Evolutionary conservation across 2,888 invertebrate genomes (phyloP).

Genomic region (Amblyjoppa fuscipennis): DNA sequence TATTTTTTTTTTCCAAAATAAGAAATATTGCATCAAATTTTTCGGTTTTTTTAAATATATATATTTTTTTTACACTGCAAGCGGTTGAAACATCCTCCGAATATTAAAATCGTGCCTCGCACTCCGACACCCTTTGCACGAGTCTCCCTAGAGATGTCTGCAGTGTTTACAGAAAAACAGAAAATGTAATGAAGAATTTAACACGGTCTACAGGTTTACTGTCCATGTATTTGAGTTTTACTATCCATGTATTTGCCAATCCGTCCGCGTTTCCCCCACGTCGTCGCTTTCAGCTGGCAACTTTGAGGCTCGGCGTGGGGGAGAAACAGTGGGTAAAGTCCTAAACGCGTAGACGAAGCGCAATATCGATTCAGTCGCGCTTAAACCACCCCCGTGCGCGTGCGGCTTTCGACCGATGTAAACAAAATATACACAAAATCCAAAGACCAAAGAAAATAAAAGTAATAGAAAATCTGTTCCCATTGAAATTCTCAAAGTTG

Average conservation of each 20-base stretch:
- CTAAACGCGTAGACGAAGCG: conserved; percentile 19
- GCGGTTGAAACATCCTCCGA: too few species aligned
- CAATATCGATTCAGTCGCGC: conserved; percentile 82
- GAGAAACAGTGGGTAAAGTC: neutral
- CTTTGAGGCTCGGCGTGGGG: neutral
- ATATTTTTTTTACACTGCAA: too few species aligned
- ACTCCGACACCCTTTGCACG: too few species aligned
- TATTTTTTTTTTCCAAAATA: too few species aligned
- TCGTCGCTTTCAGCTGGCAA: conserved; percentile 31
- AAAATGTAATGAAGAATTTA: neutral
- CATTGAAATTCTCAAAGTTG: too few species aligned
- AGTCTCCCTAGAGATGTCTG: too few species aligned
- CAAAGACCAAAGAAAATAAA: neutral
- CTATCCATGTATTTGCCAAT: neutral
- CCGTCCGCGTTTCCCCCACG: conserved; percentile 45
- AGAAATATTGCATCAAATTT: too few species aligned
- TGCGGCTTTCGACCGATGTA: conserved; percentile 67
- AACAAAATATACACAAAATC: conserved; percentile 22
- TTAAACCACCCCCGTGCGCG: conserved; percentile 80
- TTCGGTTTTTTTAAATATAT: too few species aligned
- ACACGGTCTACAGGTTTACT: neutral
- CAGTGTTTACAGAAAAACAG: neutral
- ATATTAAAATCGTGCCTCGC: too few species aligned
- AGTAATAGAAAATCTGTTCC: too few species aligned
- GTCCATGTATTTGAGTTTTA: neutral